Percentiles rank a stretch among this genome's conserved stretches.
phyloP scores from a whole-genome alignment of 2,888 invertebrate genomes.

The Zygothrica quintamaculata region DNA sequence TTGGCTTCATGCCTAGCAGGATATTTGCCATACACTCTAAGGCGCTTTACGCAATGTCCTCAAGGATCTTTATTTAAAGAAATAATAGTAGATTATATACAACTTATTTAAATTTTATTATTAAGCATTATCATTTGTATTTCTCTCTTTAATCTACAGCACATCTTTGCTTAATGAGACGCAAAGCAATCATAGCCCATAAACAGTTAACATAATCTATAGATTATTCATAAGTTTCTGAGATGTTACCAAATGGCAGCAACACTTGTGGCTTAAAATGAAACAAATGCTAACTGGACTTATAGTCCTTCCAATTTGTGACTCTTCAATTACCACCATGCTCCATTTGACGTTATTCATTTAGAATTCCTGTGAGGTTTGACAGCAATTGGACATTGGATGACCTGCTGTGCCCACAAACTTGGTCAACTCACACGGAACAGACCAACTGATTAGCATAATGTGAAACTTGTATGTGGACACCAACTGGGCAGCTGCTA shows the following conservation, averaged over 20 bases:
- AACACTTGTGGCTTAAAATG: slow-evolving; percentile 27
- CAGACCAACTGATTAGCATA: slow-evolving; percentile 67
- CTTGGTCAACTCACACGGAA: slow-evolving; percentile 17
- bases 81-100: too few relatives aligned
- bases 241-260: slow-evolving; percentile 2
- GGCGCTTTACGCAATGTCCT: background rate
- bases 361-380: slow-evolving; percentile 37
- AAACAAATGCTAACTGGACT: slow-evolving; percentile 22
- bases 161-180: slow-evolving; percentile 43
- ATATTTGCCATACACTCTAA: too few relatives aligned
- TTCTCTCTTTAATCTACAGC: background rate
- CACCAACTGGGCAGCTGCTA: slow-evolving; percentile 16
- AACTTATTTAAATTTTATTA: too few relatives aligned
- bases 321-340: slow-evolving; percentile 48
- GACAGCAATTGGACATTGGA: slow-evolving; percentile 9
- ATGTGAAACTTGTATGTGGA: slow-evolving; percentile 57
- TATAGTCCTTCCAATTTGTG: slow-evolving; percentile 3
- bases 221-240: slow-evolving; percentile 60
- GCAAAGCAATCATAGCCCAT: slow-evolving; percentile 54
- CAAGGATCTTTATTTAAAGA: too few relatives aligned
- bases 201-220: slow-evolving; percentile 45
- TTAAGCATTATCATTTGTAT: too few relatives aligned
- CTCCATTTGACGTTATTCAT: slow-evolving; percentile 40
- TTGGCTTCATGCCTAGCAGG: background rate
- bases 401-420: slow-evolving; percentile 15